A percentile compares a stretch with the other conserved stretches of the same genome.
Conservation (phyloP, 2,888 invertebrate species). For the Theodoxus fluviatilis region DNA sequence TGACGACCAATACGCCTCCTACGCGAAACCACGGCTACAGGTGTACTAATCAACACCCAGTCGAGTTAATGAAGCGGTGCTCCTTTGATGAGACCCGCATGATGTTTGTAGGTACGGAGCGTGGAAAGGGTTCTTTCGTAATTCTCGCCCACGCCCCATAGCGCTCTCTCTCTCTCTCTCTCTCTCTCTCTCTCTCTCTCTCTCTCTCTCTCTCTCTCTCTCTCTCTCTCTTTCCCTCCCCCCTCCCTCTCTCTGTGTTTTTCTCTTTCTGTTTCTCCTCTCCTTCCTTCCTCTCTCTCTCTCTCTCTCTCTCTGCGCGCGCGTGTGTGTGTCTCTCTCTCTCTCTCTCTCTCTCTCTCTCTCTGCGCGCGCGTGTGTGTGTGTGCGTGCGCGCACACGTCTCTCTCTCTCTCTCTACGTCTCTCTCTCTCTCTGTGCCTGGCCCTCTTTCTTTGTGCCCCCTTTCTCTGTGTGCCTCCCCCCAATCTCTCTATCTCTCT, state of each 20-base stretch:
- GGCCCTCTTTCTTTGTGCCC: neutral
- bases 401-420: too few species aligned
- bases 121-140: too few species aligned
- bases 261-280: neutral
- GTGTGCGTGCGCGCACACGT: too few species aligned
- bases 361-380: neutral
- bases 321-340: neutral
- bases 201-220: neutral
- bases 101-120: too few species aligned
- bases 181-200: neutral
- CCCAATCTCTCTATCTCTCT: neutral
- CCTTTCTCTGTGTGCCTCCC: neutral
- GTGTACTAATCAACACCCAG: too few species aligned
- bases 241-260: neutral
- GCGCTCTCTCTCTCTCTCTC: neutral
- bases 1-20: too few species aligned
- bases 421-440: too few species aligned
- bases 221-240: neutral
- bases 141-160: too few species aligned
- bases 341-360: conserved; percentile 24
- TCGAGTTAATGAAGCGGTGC: too few species aligned
- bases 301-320: neutral
- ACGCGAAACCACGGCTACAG: too few species aligned
- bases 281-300: conserved; percentile 17
- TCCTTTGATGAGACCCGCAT: too few species aligned